Base-by-base conservation (phyloP, 2,888 invertebrate species). In the Orthosia incerta region DNA sequence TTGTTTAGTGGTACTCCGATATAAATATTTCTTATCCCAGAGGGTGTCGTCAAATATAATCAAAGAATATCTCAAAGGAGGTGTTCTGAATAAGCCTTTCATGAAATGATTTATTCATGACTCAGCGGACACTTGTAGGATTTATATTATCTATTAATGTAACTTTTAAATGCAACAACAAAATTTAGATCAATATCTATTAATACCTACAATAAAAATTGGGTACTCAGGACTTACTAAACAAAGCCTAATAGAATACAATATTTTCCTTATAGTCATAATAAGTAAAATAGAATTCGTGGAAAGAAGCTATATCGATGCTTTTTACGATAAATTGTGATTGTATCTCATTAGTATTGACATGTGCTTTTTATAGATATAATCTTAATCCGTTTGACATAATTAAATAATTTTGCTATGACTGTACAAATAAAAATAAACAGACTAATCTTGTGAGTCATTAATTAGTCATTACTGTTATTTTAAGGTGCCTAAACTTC, bases 191-290 rank as follows among this genome's bases (percentile, higher is more conserved):
- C 18, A 12, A 51, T 46, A 15, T 51, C 18, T 26, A 46, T 55
- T 50, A 53, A 60, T 64, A 48, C 13, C 31, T 31, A 51, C 5
- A 26, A 12, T n/a, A 3, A 71, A 59, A 59, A n/a, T 12, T 45
- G 18, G 15, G 4, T 53, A 68, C 11, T 51, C 2, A 26, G 16
- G 23, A 62, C 48, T 56, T 12, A 39, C 7, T 20, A 5, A 39
- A 59, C n/a, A 20, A 45, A 11, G 15, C 51, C 18, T 26, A 56
- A 74, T 31, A 59, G 7, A 46, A 51, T 31, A 48, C 39, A 60
- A 1, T 59, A 39, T 79, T 79, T 74, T 78, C 78, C 57, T 68
- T 57, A 48, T n/a, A 51, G 26, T 46, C n/a, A 7, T 3, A 55
- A 55, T 39, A 39, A 23, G 60, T 26, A 60, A n/a, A 23, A 64